Percentiles rank a stretch among this genome's conserved stretches.
phyloP scores from a whole-genome alignment of 1,140 invertebrate species.

The Euura lappo region DNA sequence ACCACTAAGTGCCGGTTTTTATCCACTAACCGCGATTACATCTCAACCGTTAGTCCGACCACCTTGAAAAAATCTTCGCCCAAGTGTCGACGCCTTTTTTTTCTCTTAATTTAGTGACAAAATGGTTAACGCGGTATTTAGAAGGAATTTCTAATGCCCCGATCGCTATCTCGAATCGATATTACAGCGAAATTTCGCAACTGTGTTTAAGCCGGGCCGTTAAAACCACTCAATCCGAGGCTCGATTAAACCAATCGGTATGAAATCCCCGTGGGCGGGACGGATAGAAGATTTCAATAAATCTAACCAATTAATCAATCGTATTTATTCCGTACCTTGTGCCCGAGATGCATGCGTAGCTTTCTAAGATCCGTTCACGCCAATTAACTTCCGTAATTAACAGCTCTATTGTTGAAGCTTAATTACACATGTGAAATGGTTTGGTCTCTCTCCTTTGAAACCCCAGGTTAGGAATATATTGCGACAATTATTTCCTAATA shows the following conservation, averaged over 20 bases:
- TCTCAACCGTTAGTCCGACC: no score
- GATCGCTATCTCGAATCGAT: no score
- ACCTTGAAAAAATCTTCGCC: neutral
- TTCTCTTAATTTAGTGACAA: neutral
- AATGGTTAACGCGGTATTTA: neutral
- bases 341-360: neutral
- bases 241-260: no score
- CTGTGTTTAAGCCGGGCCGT: no score
- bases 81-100: neutral
- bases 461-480: no score
- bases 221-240: no score
- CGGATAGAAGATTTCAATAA: neutral
- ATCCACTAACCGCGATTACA: neutral
- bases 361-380: neutral
- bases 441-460: no score
- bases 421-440: neutral
- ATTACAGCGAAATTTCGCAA: no score
- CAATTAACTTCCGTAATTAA: slow-evolving; percentile 37
- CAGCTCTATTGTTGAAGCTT: slow-evolving; percentile 33
- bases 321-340: neutral
- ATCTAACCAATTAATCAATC: neutral
- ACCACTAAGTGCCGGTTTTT: slow-evolving; percentile 6
- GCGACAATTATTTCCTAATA: no score
- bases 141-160: no score
- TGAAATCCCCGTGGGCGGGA: no score